These are phyloP conservation scores for Tichodroma muraria DNA, from an alignment of 2,113 vertebrate genomes.

Conservation along the genomic window DNA sequence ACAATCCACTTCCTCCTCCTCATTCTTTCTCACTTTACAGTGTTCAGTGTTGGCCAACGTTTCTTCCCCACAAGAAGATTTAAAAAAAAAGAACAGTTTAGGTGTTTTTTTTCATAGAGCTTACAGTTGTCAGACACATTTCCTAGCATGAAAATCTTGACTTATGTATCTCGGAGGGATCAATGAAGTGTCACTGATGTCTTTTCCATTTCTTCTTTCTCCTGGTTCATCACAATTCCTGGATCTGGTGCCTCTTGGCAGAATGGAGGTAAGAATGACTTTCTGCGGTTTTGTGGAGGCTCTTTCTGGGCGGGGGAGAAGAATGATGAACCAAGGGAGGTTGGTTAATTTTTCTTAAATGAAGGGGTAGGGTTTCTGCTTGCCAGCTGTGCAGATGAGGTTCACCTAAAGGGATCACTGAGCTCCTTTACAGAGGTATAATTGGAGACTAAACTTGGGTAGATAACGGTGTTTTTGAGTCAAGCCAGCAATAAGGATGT, in stretches of 20 bases:
- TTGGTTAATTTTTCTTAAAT: not conserved
- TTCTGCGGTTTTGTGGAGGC: not conserved
- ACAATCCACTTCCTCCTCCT: not conserved
- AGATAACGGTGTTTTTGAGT: not conserved
- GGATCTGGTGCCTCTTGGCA: slow-evolving; percentile 58
- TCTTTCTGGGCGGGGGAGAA: not conserved
- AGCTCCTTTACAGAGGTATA: not conserved
- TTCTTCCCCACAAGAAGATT: not conserved
- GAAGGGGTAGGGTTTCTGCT: not conserved
- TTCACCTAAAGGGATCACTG: not conserved
- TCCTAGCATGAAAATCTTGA: not conserved
- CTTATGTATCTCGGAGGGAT: not conserved
- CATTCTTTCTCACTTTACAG: not conserved
- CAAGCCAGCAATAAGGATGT: not conserved
- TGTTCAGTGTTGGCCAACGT: not conserved
- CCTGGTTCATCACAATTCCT: slow-evolving; percentile 15
- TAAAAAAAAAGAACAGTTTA: not conserved
- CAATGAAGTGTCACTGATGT: slow-evolving; percentile 41
- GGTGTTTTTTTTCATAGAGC: not conserved
- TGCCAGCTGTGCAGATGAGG: not conserved
- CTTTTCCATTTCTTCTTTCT: slow-evolving; percentile 48
- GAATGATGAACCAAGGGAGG: not conserved
- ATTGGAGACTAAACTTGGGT: not conserved
- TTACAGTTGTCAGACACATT: not conserved
- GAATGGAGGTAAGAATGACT: slow-evolving; percentile 83